Percentiles rank a stretch among this genome's conserved stretches.
Conservation (phyloP, 2,888 invertebrate genomes). For the Drosophila fulvimacula region DNA sequence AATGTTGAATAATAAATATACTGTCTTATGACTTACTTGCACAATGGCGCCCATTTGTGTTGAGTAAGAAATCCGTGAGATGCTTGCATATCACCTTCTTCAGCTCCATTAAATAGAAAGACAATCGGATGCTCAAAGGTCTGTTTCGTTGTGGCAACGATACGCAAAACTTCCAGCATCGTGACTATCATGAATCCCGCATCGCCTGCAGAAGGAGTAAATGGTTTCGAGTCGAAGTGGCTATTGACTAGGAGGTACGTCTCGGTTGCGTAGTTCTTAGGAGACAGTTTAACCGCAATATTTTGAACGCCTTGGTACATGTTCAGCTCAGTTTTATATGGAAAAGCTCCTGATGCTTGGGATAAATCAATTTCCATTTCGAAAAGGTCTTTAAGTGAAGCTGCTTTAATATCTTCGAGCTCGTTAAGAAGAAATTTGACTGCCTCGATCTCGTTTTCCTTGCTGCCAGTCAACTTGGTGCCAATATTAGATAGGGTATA, state of each 20-base stretch:
- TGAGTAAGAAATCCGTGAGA: slow-evolving; percentile 89
- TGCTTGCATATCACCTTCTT: slow-evolving; percentile 87
- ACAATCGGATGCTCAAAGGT: slow-evolving; percentile 86
- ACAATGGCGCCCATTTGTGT: slow-evolving; percentile 92
- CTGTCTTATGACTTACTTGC: slow-evolving; percentile 75
- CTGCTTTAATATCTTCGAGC: slow-evolving; percentile 61
- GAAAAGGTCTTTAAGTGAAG: slow-evolving; percentile 69
- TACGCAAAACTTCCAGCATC: slow-evolving; percentile 87
- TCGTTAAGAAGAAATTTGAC: slow-evolving; percentile 85
- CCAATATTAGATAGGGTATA: slow-evolving; percentile 33
- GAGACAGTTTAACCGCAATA: slow-evolving; percentile 77
- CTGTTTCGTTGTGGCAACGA: slow-evolving; percentile 81
- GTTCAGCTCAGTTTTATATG: slow-evolving; percentile 60
- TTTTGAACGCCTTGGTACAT: slow-evolving; percentile 82
- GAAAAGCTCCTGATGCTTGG: slow-evolving; percentile 72
- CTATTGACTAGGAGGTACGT: slow-evolving; percentile 90
- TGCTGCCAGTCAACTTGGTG: slow-evolving; percentile 86
- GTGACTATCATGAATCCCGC: slow-evolving; percentile 88
- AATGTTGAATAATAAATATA: too few species aligned
- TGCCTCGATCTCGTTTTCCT: slow-evolving; percentile 88
- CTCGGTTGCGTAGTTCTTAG: slow-evolving; percentile 67
- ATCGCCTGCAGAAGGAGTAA: slow-evolving; percentile 89
- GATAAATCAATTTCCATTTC: slow-evolving; percentile 80
- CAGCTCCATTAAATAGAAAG: slow-evolving; percentile 89
- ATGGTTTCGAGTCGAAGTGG: slow-evolving; percentile 96